Evolutionary conservation across 2,888 invertebrate species (phyloP).

Genomic region (Magallana nippona): DNA sequence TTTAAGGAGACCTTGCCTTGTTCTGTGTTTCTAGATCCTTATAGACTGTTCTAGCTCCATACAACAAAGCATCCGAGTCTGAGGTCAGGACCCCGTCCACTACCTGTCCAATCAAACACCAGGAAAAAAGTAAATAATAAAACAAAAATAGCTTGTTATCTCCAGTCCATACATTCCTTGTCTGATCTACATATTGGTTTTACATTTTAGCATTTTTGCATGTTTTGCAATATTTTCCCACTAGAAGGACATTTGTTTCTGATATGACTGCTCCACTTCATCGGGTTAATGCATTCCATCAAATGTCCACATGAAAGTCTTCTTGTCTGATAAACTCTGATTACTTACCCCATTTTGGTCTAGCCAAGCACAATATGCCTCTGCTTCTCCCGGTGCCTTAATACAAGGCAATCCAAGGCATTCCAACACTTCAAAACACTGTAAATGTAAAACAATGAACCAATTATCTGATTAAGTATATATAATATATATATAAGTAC

Average conservation of each 20-base stretch:
- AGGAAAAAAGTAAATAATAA: neutral
- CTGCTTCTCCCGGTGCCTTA: constrained; percentile 91
- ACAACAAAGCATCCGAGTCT: constrained; percentile 94
- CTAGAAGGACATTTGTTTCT: too few species aligned
- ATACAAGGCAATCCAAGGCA: constrained; percentile 90
- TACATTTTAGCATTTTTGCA: too few species aligned
- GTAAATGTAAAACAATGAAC: constrained; percentile 34
- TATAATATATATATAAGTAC: too few species aligned
- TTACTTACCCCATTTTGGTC: constrained; percentile 85
- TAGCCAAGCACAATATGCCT: constrained; percentile 91
- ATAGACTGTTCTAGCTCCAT: constrained; percentile 90
- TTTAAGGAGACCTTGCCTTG: constrained; percentile 39
- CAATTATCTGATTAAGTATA: too few species aligned
- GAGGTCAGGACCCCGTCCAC: constrained; percentile 92
- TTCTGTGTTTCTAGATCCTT: constrained; percentile 87
- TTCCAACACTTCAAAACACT: constrained; percentile 88
- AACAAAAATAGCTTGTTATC: too few species aligned
- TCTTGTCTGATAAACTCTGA: too few species aligned
- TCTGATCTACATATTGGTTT: too few species aligned
- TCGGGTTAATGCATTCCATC: too few species aligned
- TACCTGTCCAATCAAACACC: constrained; percentile 81
- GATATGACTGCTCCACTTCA: too few species aligned
- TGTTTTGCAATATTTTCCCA: too few species aligned
- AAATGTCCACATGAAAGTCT: too few species aligned
- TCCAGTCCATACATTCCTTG: too few species aligned